phyloP scores from a whole-genome alignment of 1,140 invertebrate species.

The Pomacea maculata region DNA sequence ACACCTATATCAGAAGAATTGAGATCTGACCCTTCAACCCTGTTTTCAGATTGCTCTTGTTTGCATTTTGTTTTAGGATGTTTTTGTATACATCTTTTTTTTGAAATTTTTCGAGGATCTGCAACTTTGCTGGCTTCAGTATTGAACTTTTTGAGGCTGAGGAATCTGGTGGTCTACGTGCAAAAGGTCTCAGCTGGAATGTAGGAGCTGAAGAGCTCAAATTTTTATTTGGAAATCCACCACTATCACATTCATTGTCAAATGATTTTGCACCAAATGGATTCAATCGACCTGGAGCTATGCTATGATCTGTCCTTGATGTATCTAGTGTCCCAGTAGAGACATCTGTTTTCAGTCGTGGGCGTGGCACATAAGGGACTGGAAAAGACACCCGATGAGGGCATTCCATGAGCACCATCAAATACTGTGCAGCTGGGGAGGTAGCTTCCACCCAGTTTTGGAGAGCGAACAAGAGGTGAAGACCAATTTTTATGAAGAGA shows the following conservation, averaged over 20 bases:
- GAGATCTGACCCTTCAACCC: slow-evolving; percentile 10
- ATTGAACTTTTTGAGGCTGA: slow-evolving; percentile 7
- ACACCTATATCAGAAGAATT: slow-evolving; percentile 13
- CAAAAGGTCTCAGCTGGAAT: slow-evolving; percentile 34
- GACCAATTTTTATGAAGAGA: slow-evolving; percentile 18
- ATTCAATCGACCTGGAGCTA: slow-evolving; percentile 43
- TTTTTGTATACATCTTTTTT: slow-evolving; percentile 15
- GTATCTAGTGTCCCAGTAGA: slow-evolving; percentile 30
- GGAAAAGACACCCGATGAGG: slow-evolving; percentile 22
- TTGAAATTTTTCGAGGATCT: slow-evolving; percentile 28
- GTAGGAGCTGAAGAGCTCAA: slow-evolving; percentile 28
- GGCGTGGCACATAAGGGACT: slow-evolving; percentile 44
- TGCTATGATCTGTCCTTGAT: slow-evolving; percentile 21
- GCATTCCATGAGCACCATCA: slow-evolving; percentile 15
- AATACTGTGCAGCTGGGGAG: slow-evolving; percentile 20
- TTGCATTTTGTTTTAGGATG: background rate
- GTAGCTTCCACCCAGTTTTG: slow-evolving; percentile 21
- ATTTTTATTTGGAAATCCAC: slow-evolving; percentile 26
- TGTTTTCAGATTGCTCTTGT: slow-evolving; percentile 6
- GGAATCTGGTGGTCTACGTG: slow-evolving; percentile 27
- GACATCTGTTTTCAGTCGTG: slow-evolving; percentile 41
- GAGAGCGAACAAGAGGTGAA: slow-evolving; percentile 14
- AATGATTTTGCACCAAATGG: slow-evolving; percentile 18
- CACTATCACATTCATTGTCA: slow-evolving; percentile 22
- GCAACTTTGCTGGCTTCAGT: slow-evolving; percentile 34